A percentile compares a stretch with the other conserved stretches of the same genome.
These are phyloP conservation scores for Carollia perspicillata DNA, from an alignment of 2,113 vertebrate genomes.

Conservation along the genomic window DNA sequence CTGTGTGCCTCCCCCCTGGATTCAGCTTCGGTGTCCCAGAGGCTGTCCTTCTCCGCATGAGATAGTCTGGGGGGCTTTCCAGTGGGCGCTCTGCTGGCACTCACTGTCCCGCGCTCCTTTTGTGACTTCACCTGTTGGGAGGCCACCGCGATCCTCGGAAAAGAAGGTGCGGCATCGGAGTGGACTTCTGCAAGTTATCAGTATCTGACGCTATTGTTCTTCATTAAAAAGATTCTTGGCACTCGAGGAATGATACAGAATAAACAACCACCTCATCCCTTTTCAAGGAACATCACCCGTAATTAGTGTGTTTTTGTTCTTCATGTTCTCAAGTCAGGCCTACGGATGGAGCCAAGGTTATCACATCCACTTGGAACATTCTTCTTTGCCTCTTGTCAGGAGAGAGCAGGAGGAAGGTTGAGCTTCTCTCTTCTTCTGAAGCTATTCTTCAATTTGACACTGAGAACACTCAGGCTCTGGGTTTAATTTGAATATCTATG, in stretches of 20 bases:
- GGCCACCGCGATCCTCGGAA: neutral
- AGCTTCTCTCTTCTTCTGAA: slow-evolving; percentile 42
- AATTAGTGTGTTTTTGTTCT: slow-evolving; percentile 65
- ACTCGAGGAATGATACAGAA: neutral
- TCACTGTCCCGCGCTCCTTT: neutral
- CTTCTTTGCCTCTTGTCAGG: neutral
- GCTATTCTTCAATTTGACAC: slow-evolving; percentile 64
- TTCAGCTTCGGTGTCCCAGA: neutral
- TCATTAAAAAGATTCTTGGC: neutral
- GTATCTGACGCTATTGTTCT: neutral
- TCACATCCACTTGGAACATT: neutral
- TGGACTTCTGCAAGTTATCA: neutral
- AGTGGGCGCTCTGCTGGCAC: too few species aligned
- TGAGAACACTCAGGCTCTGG: slow-evolving; percentile 48
- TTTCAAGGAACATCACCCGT: slow-evolving; percentile 45
- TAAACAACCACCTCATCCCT: neutral
- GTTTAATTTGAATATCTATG: slow-evolving; percentile 76
- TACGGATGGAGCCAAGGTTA: slow-evolving; percentile 48
- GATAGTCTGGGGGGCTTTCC: neutral
- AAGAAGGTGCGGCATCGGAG: neutral
- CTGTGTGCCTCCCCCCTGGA: neutral
- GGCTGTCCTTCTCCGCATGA: neutral
- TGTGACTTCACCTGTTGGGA: neutral
- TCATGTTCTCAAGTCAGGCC: slow-evolving; percentile 35
- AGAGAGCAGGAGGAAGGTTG: slow-evolving; percentile 30